These are phyloP conservation scores for Crioceris asparagi DNA, from an alignment of 2,888 invertebrate species.

Conservation along the genomic window DNA sequence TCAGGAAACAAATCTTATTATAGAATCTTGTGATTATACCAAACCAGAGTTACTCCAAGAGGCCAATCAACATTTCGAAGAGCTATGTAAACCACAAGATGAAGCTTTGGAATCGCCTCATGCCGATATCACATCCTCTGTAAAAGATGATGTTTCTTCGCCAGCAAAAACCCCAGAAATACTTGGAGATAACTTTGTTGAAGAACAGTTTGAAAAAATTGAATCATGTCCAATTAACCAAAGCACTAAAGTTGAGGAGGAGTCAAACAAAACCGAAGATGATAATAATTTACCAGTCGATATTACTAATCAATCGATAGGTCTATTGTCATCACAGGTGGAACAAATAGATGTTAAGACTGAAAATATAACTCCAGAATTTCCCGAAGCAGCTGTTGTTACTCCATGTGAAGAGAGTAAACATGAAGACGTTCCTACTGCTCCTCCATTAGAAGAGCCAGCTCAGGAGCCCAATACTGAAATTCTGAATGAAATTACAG, in stretches of 20 bases:
- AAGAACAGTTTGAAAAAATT: too few relatives aligned
- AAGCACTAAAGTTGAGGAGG: too few relatives aligned
- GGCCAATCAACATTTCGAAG: conserved; percentile 15
- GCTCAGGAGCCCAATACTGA: background rate
- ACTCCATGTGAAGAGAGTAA: conserved; percentile 29
- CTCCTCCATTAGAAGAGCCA: conserved; percentile 13
- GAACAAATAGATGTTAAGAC: conserved; percentile 24
- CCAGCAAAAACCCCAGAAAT: conserved; percentile 9
- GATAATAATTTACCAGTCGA: too few relatives aligned
- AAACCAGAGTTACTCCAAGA: conserved; percentile 9
- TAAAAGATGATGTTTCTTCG: conserved; percentile 29
- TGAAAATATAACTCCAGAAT: conserved; percentile 29
- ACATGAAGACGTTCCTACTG: conserved; percentile 16
- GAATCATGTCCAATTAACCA: too few relatives aligned
- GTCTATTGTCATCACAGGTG: background rate
- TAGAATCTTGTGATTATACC: conserved; percentile 11
- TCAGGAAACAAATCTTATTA: too few relatives aligned
- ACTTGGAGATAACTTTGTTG: conserved; percentile 11
- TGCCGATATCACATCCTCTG: conserved; percentile 34
- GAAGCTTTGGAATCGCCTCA: conserved; percentile 16
- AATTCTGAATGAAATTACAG: too few relatives aligned
- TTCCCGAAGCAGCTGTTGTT: conserved; percentile 25
- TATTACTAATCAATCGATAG: too few relatives aligned
- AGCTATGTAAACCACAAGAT: conserved; percentile 12
- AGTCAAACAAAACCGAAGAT: too few relatives aligned